Evolutionary conservation across 2,113 vertebrate species (phyloP).

Genomic region (Strix aluco): DNA sequence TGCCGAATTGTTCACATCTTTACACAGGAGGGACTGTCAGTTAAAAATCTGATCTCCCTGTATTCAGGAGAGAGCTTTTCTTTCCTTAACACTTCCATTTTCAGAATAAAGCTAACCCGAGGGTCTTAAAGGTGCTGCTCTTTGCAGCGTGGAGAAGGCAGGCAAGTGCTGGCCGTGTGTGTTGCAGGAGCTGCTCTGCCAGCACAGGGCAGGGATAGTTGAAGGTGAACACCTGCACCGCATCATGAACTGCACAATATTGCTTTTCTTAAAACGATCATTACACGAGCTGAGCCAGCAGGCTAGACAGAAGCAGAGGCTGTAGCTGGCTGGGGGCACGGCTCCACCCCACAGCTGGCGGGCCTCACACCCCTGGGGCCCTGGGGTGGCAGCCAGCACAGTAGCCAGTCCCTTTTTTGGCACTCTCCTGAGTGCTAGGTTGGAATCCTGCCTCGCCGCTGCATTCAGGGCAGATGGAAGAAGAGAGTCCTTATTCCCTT

Average conservation of each 20-base stretch:
- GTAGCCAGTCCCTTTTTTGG: constrained; percentile 71
- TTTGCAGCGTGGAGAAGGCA: not conserved
- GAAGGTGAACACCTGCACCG: constrained; percentile 48
- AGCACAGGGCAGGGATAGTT: not conserved
- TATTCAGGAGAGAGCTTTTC: not conserved
- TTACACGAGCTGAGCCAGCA: not conserved
- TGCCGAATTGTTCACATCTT: not conserved
- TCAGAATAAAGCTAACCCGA: not conserved
- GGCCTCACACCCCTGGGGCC: constrained; percentile 59
- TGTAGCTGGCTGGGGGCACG: constrained; percentile 62
- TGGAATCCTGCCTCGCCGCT: constrained; percentile 61
- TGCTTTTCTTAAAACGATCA: not conserved
- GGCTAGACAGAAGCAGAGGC: constrained; percentile 49
- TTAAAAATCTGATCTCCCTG: not conserved
- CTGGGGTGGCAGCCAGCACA: constrained; percentile 63
- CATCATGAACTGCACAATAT: not conserved
- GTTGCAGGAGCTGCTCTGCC: not conserved
- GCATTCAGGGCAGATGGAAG: constrained; percentile 59
- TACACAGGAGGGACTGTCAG: not conserved
- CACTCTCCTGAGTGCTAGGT: constrained; percentile 58
- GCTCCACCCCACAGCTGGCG: constrained; percentile 64
- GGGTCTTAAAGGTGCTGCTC: accelerated
- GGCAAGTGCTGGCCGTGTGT: accelerated
- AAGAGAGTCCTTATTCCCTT: constrained; percentile 57
- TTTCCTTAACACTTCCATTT: not conserved